These are phyloP conservation scores for Neodontobutis hainanensis DNA, from an alignment of 2,113 vertebrate species.

Conservation along the genomic window DNA sequence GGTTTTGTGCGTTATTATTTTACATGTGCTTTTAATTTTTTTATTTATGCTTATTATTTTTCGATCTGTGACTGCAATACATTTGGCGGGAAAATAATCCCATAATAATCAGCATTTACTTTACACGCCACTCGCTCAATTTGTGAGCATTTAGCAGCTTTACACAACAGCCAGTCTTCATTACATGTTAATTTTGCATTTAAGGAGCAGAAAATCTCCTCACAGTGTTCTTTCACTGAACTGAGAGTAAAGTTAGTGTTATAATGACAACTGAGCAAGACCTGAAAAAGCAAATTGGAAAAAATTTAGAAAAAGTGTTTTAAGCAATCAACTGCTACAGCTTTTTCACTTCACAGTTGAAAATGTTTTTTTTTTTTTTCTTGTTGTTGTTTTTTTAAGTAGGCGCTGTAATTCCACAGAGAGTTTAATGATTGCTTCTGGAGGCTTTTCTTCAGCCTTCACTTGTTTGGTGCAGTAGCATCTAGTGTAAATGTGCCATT, in stretches of 20 bases:
- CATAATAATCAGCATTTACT: slow-evolving; percentile 24
- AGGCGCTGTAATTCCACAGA: slow-evolving; percentile 3
- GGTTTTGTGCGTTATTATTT: no score
- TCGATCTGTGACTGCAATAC: no score
- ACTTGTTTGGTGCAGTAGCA: slow-evolving; percentile 10
- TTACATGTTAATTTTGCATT: slow-evolving; percentile 2
- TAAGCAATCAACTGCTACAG: slow-evolving; percentile 6
- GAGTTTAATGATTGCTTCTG: slow-evolving; percentile 8
- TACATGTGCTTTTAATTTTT: no score
- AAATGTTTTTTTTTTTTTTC: slow-evolving; percentile 23
- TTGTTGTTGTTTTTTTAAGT: no score
- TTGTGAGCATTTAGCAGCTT: no score
- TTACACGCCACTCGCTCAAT: not conserved
- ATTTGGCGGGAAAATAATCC: no score
- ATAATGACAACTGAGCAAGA: slow-evolving; percentile 1
- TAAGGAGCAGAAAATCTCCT: not conserved
- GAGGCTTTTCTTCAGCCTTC: slow-evolving; percentile 11
- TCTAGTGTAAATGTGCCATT: not conserved
- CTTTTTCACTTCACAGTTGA: slow-evolving; percentile 3
- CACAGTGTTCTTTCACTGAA: not conserved
- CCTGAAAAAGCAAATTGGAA: not conserved
- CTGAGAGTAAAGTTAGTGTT: not conserved
- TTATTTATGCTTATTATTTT: no score
- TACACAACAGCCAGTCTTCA: slow-evolving; percentile 10
- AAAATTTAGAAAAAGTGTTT: slow-evolving; percentile 29